Evolutionary conservation across 2,113 vertebrate species (phyloP).

Genomic region (Octodon degus): DNA sequence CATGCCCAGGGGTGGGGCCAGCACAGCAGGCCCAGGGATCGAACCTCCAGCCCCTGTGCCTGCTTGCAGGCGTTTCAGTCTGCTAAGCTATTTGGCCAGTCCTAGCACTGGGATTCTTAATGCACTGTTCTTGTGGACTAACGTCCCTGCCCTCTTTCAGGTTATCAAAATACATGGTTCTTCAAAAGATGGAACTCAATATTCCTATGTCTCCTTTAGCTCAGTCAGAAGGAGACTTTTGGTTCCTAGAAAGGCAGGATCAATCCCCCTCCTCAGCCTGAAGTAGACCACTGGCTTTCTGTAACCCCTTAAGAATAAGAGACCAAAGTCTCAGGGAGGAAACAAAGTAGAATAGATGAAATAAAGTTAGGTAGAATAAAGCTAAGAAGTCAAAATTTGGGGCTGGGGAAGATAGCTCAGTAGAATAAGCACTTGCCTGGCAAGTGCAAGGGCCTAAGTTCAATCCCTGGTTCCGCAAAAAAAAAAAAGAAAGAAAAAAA

Average conservation of each 20-base stretch:
- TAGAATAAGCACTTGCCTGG: no score
- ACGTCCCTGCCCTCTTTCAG: neutral
- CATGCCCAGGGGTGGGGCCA: no score
- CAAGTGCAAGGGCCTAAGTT: no score
- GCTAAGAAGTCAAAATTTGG: neutral
- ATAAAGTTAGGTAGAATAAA: neutral
- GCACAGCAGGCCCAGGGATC: no score
- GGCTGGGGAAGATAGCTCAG: no score
- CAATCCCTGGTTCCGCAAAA: no score
- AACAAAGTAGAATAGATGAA: neutral
- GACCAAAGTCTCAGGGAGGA: neutral
- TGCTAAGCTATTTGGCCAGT: no score
- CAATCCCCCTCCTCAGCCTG: neutral
- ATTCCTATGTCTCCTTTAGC: neutral
- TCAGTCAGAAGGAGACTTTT: neutral
- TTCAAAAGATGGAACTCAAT: neutral
- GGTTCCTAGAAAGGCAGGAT: neutral
- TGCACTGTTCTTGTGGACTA: neutral
- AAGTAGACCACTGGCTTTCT: neutral
- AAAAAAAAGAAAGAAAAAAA: no score
- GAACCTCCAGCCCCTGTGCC: no score
- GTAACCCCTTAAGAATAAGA: neutral
- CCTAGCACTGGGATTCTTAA: no score
- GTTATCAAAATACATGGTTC: neutral
- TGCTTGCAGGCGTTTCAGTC: no score